Base-by-base conservation (phyloP, 1,140 invertebrate genomes). In the Pogonomyrmex barbatus region DNA sequence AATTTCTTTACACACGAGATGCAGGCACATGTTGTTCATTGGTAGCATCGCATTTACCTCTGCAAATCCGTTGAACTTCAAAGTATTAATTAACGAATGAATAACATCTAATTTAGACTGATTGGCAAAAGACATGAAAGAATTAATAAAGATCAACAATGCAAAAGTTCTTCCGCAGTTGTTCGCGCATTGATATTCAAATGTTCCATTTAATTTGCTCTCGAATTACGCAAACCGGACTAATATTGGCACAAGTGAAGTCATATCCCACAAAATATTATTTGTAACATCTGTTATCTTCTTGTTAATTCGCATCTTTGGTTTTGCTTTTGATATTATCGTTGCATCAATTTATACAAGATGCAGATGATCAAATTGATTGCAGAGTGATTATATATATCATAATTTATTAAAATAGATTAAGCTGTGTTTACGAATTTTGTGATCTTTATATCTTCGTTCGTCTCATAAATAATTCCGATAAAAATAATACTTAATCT, bases 221-320 rank as follows among this genome's bases (percentile, higher is more conserved):
- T 36, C 47, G 3, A 63, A 17, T 76, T 60, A 63, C 58, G 10
- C 58, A 78, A 33, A 4, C 45, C 30, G 8, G 9, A 1, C n/a
- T 78, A 36, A 78, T 78, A 52, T 78, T 77, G 45, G 10, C 10
- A 78, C 76, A 78, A 78, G 60, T 78, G 76, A 65, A 50, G 33
- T 36, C n/a, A 42, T 70, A 12, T 36, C 36, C 12, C 3, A 9
- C 6, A 50, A 78, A 65, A 78, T 50, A 65, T 50, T 3, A 14
- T 62, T 36, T 62, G 60, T n/a, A 10, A 47, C 30, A 39, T 2
- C 9, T 78, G 58, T 17, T 62, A 14, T 50, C 45, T 63, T 3
- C 14, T 45, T 33, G 24, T 33, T 54, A 10, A 42, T 58, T 9
- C 30, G 24, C 8, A 60, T 4, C 17, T 60, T 76, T 60, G 24